phyloP scores from a whole-genome alignment of 2,888 invertebrate genomes.

The Busseola fusca region DNA sequence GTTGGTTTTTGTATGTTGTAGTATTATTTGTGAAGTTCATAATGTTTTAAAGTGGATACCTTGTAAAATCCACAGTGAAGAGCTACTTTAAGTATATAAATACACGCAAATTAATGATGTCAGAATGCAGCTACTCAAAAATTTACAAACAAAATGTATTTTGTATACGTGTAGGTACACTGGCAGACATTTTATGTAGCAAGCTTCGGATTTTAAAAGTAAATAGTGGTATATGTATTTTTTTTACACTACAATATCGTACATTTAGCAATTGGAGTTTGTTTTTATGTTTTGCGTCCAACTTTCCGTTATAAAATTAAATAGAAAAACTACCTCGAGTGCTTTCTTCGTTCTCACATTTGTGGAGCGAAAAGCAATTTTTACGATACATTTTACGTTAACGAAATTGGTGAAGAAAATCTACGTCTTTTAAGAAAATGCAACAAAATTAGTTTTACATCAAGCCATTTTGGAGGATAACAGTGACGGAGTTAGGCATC shows the following conservation, averaged over 20 bases:
- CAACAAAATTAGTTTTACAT: constrained; percentile 20
- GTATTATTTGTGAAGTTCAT: constrained; percentile 18
- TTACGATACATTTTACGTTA: constrained; percentile 1
- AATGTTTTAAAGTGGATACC: constrained; percentile 41
- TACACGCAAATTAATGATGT: constrained; percentile 41
- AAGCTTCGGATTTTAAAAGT: neutral
- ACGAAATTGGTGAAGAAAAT: constrained; percentile 15
- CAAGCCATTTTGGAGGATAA: constrained; percentile 17
- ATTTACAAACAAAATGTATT: constrained; percentile 43
- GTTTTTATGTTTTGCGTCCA: neutral
- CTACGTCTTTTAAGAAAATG: constrained; percentile 18
- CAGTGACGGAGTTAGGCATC: constrained; percentile 13
- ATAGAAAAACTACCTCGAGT: neutral
- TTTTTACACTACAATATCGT: neutral
- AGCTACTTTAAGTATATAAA: constrained; percentile 29
- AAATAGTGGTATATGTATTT: neutral
- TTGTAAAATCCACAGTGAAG: constrained; percentile 52
- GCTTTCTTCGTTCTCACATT: neutral
- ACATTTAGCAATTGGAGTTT: neutral
- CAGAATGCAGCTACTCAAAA: constrained; percentile 42
- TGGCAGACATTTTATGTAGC: constrained; percentile 26
- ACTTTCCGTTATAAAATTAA: neutral
- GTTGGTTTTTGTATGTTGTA: neutral
- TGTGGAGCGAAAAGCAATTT: neutral
- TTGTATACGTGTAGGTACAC: constrained; percentile 15